A percentile compares a stretch with the other conserved stretches of the same genome.
These are phyloP conservation scores for Clarias laeviceps DNA, from an alignment of 2,797 vertebrate species.

Conservation along the genomic window DNA sequence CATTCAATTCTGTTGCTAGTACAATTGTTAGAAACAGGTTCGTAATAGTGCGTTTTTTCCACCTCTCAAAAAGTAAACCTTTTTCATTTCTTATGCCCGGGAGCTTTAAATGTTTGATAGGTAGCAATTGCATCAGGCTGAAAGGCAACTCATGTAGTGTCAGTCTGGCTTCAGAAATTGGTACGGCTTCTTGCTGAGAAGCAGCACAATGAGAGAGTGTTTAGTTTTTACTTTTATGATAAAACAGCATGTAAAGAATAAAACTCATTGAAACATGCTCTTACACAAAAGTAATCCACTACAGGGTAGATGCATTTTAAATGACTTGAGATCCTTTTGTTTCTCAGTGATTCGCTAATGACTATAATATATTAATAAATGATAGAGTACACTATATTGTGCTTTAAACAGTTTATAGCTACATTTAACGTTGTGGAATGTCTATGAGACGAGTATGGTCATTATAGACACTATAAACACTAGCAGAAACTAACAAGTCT, in stretches of 20 bases:
- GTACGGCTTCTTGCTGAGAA: background rate
- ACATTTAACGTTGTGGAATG: background rate
- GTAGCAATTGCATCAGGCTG: background rate
- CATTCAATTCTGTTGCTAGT: background rate
- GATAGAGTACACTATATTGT: background rate
- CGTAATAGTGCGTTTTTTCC: background rate
- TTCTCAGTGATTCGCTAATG: background rate
- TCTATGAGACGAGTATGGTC: background rate
- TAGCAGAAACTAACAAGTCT: background rate
- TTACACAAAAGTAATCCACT: background rate
- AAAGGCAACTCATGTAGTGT: background rate
- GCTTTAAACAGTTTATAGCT: background rate
- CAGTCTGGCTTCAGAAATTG: conserved; percentile 3
- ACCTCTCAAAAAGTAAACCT: background rate
- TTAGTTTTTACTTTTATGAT: background rate
- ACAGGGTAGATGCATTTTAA: background rate
- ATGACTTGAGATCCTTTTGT: background rate
- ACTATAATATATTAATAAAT: background rate
- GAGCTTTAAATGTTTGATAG: background rate
- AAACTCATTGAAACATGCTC: background rate
- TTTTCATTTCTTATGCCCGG: background rate
- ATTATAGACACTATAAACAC: background rate
- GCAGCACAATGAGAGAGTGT: background rate
- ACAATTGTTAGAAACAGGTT: background rate
- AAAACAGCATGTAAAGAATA: background rate